Evolutionary conservation across 2,888 invertebrate species (phyloP).

Genomic region (Brenthis hecate): DNA sequence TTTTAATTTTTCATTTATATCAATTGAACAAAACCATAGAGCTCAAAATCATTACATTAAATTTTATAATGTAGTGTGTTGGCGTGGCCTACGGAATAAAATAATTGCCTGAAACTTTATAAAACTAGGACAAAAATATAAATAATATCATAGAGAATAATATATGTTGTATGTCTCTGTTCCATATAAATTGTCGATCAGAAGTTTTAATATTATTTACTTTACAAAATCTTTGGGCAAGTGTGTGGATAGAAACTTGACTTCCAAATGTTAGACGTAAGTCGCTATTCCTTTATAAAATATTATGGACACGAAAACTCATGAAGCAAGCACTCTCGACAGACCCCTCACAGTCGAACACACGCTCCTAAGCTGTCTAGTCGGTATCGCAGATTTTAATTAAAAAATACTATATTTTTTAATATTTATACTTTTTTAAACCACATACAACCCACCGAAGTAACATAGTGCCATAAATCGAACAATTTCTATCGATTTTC

Average conservation of each 20-base stretch:
- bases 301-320: neutral
- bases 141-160: neutral
- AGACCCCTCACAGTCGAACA: neutral
- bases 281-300: neutral
- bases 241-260: slow-evolving; percentile 8
- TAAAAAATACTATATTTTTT: neutral
- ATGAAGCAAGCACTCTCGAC: neutral
- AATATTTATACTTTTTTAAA: neutral
- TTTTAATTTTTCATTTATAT: neutral
- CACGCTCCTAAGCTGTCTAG: neutral
- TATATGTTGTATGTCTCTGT: no score
- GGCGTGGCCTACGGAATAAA: no score
- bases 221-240: neutral
- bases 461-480: slow-evolving; percentile 24
- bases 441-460: slow-evolving; percentile 15
- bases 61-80: no score
- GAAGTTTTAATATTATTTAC: neutral
- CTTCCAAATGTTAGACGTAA: slow-evolving; percentile 12
- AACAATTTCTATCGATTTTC: neutral
- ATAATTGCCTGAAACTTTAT: no score
- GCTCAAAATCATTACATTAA: no score
- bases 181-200: no score
- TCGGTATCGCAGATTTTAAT: neutral
- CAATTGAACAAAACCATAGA: no score
- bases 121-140: neutral